phyloP scores from a whole-genome alignment of 1,140 invertebrate genomes.

The Eumaeus atala region DNA sequence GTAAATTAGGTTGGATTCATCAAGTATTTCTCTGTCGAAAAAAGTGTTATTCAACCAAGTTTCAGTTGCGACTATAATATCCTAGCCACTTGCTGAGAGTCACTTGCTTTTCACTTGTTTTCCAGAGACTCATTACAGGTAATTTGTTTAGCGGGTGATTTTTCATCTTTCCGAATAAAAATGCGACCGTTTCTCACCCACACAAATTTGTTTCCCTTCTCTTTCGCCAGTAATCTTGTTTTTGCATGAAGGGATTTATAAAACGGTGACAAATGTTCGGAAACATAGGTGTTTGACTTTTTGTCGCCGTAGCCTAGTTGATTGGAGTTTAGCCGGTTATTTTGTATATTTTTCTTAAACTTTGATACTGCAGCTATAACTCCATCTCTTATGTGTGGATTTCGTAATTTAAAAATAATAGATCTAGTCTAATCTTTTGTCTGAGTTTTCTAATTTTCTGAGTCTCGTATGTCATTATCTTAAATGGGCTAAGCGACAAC shows the following conservation, averaged over 20 bases:
- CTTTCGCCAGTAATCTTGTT: conserved; percentile 21
- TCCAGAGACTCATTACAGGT: conserved; percentile 20
- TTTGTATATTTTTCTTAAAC: conserved; percentile 26
- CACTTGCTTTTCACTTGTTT: too few species aligned
- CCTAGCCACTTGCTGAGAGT: conserved; percentile 13
- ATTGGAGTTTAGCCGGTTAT: conserved; percentile 18
- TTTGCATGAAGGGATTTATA: conserved; percentile 26
- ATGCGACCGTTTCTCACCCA: conserved; percentile 35
- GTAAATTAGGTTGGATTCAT: conserved; percentile 20
- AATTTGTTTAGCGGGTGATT: conserved; percentile 26
- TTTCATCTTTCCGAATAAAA: too few species aligned
- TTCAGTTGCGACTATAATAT: conserved; percentile 28
- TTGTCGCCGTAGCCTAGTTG: conserved; percentile 24
- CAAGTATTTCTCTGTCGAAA: conserved; percentile 23
- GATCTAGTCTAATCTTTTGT: conserved; percentile 20
- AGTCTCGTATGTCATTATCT: conserved; percentile 21
- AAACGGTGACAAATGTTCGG: conserved; percentile 27
- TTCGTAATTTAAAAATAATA: conserved; percentile 27
- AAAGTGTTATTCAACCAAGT: conserved; percentile 26
- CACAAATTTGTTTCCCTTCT: conserved; percentile 27
- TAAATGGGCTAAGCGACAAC: conserved; percentile 17
- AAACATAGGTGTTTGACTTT: conserved; percentile 23
- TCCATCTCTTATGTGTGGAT: conserved; percentile 20
- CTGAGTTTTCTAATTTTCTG: conserved; percentile 21
- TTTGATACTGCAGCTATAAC: conserved; percentile 26